A percentile compares a stretch with the other conserved stretches of the same genome.
These are phyloP conservation scores for Anguilla japonica DNA, from an alignment of 2,113 vertebrate genomes.

Conservation along the genomic window DNA sequence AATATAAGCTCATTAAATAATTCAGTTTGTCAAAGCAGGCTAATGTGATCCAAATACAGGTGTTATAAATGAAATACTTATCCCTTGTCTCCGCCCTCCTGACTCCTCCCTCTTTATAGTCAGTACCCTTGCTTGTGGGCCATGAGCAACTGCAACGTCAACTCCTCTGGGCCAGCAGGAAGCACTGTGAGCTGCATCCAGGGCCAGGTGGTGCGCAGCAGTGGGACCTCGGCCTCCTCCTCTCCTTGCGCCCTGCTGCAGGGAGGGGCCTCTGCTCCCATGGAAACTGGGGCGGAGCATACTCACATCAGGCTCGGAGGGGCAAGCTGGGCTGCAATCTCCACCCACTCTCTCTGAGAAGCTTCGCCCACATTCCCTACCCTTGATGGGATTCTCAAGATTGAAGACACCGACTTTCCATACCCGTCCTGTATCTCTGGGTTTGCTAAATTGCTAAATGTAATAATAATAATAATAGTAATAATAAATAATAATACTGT, in stretches of 20 bases:
- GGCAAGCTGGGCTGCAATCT: constrained; percentile 74
- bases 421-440: too few species aligned
- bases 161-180: constrained; percentile 55
- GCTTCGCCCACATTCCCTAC: neutral
- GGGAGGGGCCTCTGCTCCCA: constrained; percentile 59
- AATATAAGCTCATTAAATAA: too few species aligned
- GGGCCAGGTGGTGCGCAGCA: constrained; percentile 70
- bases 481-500: neutral
- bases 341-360: constrained; percentile 77
- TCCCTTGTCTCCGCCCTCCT: neutral
- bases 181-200: constrained; percentile 60
- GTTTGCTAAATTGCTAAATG: neutral
- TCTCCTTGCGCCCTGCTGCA: constrained; percentile 66
- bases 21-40: too few species aligned
- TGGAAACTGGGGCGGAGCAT: constrained; percentile 72
- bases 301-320: constrained; percentile 68
- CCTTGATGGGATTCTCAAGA: neutral
- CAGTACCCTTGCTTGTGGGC: constrained; percentile 91
- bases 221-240: constrained; percentile 65
- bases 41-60: too few species aligned
- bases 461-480: neutral
- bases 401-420: neutral
- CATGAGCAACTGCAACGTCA: constrained; percentile 69
- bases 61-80: too few species aligned
- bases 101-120: constrained; percentile 57